Evolutionary conservation across 2,797 vertebrate genomes (phyloP).

Genomic region (Emydoidea blandingii): DNA sequence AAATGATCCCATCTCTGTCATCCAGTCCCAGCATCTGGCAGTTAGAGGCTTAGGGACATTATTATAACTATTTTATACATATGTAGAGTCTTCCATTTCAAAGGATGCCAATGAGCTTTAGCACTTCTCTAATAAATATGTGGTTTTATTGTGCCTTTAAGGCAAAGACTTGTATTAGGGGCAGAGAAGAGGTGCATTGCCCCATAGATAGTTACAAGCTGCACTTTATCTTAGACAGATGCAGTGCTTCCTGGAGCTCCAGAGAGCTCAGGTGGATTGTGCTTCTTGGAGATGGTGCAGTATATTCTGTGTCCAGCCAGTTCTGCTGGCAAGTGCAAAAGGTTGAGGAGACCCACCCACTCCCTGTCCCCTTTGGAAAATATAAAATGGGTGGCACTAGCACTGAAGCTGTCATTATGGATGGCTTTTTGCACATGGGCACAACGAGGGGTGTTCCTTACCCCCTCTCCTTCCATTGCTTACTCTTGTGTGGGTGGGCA

Average conservation of each 20-base stretch:
- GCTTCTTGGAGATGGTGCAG: background rate
- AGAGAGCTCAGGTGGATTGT: background rate
- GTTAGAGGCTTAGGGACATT: background rate
- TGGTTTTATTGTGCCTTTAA: background rate
- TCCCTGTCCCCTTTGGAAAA: background rate
- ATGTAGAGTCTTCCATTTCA: background rate
- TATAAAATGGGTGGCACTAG: background rate
- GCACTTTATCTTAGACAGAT: background rate
- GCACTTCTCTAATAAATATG: background rate
- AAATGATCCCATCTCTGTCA: too few relatives aligned
- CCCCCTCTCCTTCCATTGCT: background rate
- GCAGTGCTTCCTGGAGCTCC: background rate
- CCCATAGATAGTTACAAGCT: background rate
- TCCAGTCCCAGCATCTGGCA: too few relatives aligned
- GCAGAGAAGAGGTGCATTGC: background rate
- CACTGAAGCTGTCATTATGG: background rate
- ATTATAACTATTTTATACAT: background rate
- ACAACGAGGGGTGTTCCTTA: background rate
- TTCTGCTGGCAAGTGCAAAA: background rate
- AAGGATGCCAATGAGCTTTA: background rate
- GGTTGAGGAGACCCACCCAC: too few relatives aligned
- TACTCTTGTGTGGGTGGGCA: background rate
- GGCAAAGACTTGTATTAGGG: fast-evolving
- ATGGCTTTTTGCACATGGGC: background rate
- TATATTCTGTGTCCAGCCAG: background rate